These are phyloP conservation scores for Steinernema scapterisci DNA, from an alignment of 2,888 invertebrate species.

Conservation along the genomic window DNA sequence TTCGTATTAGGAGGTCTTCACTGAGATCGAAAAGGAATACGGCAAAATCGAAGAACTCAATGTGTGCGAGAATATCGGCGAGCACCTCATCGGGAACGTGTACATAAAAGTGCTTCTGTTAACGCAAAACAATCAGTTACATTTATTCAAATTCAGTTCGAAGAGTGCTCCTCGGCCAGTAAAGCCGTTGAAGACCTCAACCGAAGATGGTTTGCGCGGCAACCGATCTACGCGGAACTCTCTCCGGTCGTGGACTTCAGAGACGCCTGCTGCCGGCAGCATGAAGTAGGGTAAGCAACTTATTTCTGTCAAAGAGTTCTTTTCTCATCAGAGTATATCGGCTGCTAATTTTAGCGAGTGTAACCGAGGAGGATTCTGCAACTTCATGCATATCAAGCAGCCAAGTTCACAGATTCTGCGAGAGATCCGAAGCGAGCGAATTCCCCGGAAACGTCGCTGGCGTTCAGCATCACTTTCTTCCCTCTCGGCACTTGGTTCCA, in stretches of 20 bases:
- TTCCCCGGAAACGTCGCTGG: slow-evolving; percentile 38
- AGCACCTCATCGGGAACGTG: slow-evolving; percentile 88
- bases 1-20: slow-evolving; percentile 96
- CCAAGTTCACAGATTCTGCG: slow-evolving; percentile 71
- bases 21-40: slow-evolving; percentile 79
- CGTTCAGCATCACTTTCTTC: slow-evolving; percentile 2
- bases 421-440: slow-evolving; percentile 49
- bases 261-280: slow-evolving; percentile 98
- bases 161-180: background rate
- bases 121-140: no score
- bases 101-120: slow-evolving; percentile 96
- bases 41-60: slow-evolving; percentile 99
- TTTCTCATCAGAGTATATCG: background rate
- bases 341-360: slow-evolving; percentile 75
- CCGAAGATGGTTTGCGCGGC: slow-evolving; percentile 19
- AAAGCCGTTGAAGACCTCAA: slow-evolving; percentile 21
- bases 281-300: background rate
- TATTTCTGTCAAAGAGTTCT: no score
- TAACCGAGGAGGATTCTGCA: slow-evolving; percentile 97
- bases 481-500: background rate
- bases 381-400: slow-evolving; percentile 96
- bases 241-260: slow-evolving; percentile 99
- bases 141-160: background rate
- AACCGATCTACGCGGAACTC: slow-evolving; percentile 95
- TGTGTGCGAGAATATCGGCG: slow-evolving; percentile 90